Conservation (phyloP, 2,797 vertebrate genomes). For the Helarctos malayanus region DNA sequence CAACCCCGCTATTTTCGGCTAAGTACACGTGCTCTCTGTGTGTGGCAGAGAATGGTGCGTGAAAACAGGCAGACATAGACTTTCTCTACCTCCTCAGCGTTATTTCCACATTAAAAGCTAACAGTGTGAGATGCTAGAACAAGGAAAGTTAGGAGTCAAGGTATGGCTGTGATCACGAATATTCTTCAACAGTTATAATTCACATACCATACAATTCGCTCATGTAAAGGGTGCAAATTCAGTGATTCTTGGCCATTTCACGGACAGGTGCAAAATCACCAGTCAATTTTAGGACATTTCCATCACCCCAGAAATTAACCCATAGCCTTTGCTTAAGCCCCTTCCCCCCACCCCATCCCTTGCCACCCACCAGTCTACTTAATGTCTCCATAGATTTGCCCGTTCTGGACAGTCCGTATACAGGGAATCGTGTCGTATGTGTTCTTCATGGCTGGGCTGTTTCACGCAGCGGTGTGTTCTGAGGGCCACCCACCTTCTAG, state of each 20-base stretch:
- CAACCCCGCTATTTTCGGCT: not conserved
- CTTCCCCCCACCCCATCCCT: fast-evolving
- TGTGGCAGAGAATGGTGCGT: no score
- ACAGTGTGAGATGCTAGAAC: fast-evolving
- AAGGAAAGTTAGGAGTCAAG: not conserved
- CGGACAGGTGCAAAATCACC: fast-evolving
- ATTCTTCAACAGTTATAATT: no score
- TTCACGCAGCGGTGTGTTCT: not conserved
- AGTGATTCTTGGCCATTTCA: fast-evolving
- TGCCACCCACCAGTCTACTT: fast-evolving
- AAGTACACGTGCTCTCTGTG: not conserved
- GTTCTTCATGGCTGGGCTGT: not conserved
- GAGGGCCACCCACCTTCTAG: not conserved
- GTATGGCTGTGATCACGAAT: fast-evolving
- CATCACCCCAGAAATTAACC: not conserved
- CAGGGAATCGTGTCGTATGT: fast-evolving
- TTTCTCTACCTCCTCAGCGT: not conserved
- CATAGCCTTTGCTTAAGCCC: fast-evolving
- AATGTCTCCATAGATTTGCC: not conserved
- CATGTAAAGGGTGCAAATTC: fast-evolving
- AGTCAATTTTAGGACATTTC: not conserved
- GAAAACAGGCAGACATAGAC: fast-evolving
- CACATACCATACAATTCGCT: fast-evolving
- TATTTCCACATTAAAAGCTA: not conserved
- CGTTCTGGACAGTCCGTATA: fast-evolving